Percentiles rank a stretch among this genome's conserved stretches.
phyloP scores from a whole-genome alignment of 2,113 vertebrate genomes.

The Hemicordylus capensis region DNA sequence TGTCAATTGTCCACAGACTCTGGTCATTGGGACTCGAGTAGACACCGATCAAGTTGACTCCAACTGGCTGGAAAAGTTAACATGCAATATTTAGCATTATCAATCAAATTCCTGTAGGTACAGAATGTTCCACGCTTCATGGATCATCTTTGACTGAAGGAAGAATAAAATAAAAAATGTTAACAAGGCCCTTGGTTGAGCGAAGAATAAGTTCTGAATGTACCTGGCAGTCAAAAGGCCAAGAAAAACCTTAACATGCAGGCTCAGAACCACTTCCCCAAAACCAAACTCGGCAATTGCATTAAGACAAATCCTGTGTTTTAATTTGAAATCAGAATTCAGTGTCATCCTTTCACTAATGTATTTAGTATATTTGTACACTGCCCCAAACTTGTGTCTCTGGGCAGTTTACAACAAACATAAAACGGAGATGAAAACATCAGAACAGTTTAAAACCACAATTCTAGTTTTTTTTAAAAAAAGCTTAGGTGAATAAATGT shows the following conservation, averaged over 20 bases:
- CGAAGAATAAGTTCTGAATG: not conserved
- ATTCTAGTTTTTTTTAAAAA: too few relatives aligned
- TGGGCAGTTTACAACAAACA: too few relatives aligned
- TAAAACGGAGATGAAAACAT: too few relatives aligned
- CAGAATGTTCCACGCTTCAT: not conserved
- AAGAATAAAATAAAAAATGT: not conserved
- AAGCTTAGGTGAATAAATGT: too few relatives aligned
- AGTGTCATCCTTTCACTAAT: not conserved
- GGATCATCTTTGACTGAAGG: not conserved
- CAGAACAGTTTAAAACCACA: too few relatives aligned
- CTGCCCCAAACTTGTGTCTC: too few relatives aligned
- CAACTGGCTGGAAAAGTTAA: constrained; percentile 82
- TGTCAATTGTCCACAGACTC: constrained; percentile 93
- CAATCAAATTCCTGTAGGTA: not conserved
- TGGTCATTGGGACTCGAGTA: constrained; percentile 90
- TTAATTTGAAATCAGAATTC: not conserved
- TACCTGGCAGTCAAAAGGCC: not conserved
- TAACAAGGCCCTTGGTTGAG: not conserved
- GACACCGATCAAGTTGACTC: constrained; percentile 86
- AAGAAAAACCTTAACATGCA: not conserved
- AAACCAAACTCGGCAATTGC: not conserved
- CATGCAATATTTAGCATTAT: not conserved
- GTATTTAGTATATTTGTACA: too few relatives aligned
- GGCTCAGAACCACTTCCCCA: too few relatives aligned
- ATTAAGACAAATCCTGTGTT: not conserved